Conservation (phyloP, 2,113 vertebrate genomes). For the Bucco capensis region DNA sequence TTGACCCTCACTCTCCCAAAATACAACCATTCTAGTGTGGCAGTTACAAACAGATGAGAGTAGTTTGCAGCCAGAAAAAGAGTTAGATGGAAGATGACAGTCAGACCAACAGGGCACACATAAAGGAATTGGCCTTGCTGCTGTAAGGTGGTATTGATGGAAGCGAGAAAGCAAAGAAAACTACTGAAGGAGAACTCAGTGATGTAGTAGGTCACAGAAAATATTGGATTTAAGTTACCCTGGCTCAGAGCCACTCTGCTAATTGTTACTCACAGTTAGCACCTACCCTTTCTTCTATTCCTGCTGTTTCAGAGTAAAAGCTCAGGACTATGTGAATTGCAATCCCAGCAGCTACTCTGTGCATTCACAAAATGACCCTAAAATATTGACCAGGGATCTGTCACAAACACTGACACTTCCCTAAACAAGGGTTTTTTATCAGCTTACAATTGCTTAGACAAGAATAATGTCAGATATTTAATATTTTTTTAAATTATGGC, state of each 20-base stretch:
- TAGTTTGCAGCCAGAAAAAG: not conserved
- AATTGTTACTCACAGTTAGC: not conserved
- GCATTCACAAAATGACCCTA: not conserved
- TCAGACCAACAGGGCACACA: not conserved
- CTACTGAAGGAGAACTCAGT: not conserved
- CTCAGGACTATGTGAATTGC: not conserved
- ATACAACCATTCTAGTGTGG: not conserved
- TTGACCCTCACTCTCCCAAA: not conserved
- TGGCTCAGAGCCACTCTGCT: not conserved
- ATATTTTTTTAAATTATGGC: not conserved
- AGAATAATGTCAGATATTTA: not conserved
- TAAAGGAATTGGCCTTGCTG: not conserved
- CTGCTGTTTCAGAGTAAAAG: not conserved
- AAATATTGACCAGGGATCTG: not conserved
- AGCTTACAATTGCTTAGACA: not conserved
- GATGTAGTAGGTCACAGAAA: not conserved
- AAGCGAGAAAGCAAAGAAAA: constrained; percentile 4
- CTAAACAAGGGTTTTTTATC: not conserved
- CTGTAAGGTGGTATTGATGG: not conserved
- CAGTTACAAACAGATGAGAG: not conserved
- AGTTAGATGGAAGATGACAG: not conserved
- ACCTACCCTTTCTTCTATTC: not conserved
- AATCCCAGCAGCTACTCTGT: not conserved
- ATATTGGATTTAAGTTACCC: not conserved
- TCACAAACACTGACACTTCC: not conserved